Percentiles rank a stretch among this genome's conserved stretches.
Evolutionary conservation across 2,888 invertebrate species (phyloP).

Genomic region (Automeris io): DNA sequence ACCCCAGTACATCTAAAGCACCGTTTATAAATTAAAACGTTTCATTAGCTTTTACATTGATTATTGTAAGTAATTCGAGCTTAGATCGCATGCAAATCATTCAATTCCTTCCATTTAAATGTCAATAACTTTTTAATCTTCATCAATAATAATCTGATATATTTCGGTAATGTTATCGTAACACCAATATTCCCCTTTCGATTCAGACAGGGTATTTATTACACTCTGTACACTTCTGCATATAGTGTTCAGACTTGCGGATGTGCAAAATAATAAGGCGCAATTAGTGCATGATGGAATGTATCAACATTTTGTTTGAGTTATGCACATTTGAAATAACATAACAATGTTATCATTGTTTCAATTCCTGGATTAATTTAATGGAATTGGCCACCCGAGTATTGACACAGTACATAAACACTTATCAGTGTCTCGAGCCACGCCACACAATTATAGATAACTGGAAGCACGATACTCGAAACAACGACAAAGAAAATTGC

Average conservation of each 20-base stretch:
- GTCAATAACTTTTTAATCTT: too few species aligned
- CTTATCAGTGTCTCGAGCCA: constrained; percentile 4
- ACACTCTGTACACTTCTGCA: too few species aligned
- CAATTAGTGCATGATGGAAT: constrained; percentile 3
- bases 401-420: constrained; percentile 6
- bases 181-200: too few species aligned
- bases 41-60: too few species aligned
- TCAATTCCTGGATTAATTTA: constrained; percentile 9
- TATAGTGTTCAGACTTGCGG: background rate
- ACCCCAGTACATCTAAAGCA: too few species aligned
- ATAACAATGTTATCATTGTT: constrained; percentile 14
- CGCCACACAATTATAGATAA: constrained; percentile 5
- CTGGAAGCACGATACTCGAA: constrained; percentile 4
- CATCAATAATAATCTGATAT: too few species aligned
- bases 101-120: too few species aligned
- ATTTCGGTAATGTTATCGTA: too few species aligned
- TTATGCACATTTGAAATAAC: background rate
- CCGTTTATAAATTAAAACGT: too few species aligned
- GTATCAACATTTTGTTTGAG: background rate
- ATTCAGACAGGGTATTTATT: too few species aligned
- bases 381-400: constrained; percentile 8
- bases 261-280: background rate
- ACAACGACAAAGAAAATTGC: constrained; percentile 8
- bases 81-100: too few species aligned
- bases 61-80: too few species aligned